phyloP scores from a whole-genome alignment of 2,888 invertebrate species.

The Papilio demoleus region DNA sequence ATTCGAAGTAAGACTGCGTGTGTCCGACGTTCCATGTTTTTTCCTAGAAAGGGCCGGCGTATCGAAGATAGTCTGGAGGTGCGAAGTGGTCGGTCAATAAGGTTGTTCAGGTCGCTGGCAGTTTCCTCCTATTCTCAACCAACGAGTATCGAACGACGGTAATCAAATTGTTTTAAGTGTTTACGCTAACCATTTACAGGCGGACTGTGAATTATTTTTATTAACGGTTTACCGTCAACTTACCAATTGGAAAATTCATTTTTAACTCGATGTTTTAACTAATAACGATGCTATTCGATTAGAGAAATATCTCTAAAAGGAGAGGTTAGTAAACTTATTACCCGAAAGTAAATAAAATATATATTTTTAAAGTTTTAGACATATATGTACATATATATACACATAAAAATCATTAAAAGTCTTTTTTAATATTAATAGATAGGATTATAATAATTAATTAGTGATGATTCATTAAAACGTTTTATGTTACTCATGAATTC shows the following conservation, averaged over 20 bases:
- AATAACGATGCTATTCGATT: constrained; percentile 3
- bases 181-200: constrained; percentile 56
- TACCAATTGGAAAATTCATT: constrained; percentile 3
- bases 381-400: too few species aligned
- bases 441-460: too few species aligned
- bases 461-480: neutral
- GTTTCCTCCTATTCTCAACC: constrained; percentile 60
- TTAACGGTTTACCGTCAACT: constrained; percentile 30
- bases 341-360: neutral
- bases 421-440: too few species aligned
- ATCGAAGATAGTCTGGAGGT: constrained; percentile 62
- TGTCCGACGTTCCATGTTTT: constrained; percentile 58
- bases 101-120: constrained; percentile 52
- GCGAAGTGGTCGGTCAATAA: constrained; percentile 76
- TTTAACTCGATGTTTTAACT: constrained; percentile 5
- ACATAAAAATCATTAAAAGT: too few species aligned
- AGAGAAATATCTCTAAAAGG: neutral
- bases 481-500: neutral
- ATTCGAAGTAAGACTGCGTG: constrained; percentile 55
- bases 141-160: constrained; percentile 62
- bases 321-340: neutral
- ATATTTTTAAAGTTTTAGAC: too few species aligned
- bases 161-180: constrained; percentile 63
- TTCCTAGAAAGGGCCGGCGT: constrained; percentile 72
- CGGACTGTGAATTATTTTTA: constrained; percentile 52